Base-by-base conservation (phyloP, 2,888 invertebrate genomes). In the Acrobasis consociella region DNA sequence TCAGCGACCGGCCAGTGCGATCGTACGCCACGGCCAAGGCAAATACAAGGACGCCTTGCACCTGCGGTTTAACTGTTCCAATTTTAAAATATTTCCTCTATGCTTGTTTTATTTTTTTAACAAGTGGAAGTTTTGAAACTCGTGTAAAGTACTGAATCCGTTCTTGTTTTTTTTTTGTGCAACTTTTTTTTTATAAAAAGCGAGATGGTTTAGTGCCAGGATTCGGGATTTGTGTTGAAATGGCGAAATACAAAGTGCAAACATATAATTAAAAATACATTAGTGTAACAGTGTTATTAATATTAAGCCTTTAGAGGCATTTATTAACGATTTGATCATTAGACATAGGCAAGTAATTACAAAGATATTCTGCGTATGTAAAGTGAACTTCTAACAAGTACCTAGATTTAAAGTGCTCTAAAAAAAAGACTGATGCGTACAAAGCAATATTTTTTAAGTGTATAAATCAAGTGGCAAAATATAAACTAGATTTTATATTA, bases 1-100 rank as follows among this genome's bases (percentile, higher is more conserved):
- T 78, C 78, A 80, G 80, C 78, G 69, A 72, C 72, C 75, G 76
- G 71, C 78, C 85, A 83, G 76, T 77, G 83, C 81, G 77, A 76
- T 76, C 82, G 83, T 81, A 83, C 85, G 85, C 77, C 82, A 84
- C 81, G 80, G 87, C 83, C 87, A 87, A 87, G 86, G 85, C 85
- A 67, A 81, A 65, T 56, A 83, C 89, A 89, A 89, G 91, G 89
- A 89, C 89, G 77, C 68, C 8, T 52, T 69, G 71, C 72, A 70
- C 61, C 58, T 72, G 76, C 65, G 63, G 68, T 74, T 73, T 71
- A 62, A 62, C 66, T 68, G 62, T 63, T 69, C 68, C 53, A 52
- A 62, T 56, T 64, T 68, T 67, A 63, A 67, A 69, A 70, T 68
- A 65, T 65, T 59, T 42, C 51, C 50, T 59, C 49, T 49, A 59